Percentiles rank a stretch among this genome's conserved stretches.
Conservation (phyloP, 2,888 invertebrate genomes). For the Coronaproctus castanopsis region DNA sequence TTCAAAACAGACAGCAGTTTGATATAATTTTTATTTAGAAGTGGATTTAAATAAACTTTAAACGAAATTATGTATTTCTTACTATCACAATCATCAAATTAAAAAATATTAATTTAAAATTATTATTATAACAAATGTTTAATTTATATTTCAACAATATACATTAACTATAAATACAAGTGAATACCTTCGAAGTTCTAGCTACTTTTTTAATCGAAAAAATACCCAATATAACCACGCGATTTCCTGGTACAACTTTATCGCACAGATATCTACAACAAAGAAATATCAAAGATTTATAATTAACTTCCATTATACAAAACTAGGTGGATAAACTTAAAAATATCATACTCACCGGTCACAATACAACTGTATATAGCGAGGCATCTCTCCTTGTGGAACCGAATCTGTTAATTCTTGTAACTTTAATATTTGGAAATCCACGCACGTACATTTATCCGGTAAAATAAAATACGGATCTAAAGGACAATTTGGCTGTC, state of each 20-base stretch:
- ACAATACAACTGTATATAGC: constrained; percentile 83
- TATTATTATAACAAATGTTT: too few relatives aligned
- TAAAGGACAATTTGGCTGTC: constrained; percentile 76
- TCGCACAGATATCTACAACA: constrained; percentile 57
- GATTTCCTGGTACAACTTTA: constrained; percentile 84
- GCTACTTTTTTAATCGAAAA: constrained; percentile 83
- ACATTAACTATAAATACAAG: too few relatives aligned
- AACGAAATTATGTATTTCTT: too few relatives aligned
- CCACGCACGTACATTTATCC: constrained; percentile 91
- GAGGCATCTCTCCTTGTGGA: constrained; percentile 93
- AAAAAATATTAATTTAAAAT: too few relatives aligned
- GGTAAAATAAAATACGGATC: constrained; percentile 98
- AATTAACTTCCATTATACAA: constrained; percentile 2
- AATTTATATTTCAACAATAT: too few relatives aligned
- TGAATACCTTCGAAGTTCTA: constrained; percentile 35
- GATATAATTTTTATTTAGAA: too few relatives aligned
- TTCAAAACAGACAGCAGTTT: too few relatives aligned
- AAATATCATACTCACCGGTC: constrained; percentile 42
- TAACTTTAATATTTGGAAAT: constrained; percentile 91
- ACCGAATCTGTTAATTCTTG: constrained; percentile 89
- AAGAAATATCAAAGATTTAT: constrained; percentile 10
- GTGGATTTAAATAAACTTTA: too few relatives aligned
- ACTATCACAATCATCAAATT: too few relatives aligned
- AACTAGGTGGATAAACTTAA: background rate
- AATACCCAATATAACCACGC: constrained; percentile 80